Conservation (phyloP, 2,888 invertebrate genomes). For the Girardia tigrina region DNA sequence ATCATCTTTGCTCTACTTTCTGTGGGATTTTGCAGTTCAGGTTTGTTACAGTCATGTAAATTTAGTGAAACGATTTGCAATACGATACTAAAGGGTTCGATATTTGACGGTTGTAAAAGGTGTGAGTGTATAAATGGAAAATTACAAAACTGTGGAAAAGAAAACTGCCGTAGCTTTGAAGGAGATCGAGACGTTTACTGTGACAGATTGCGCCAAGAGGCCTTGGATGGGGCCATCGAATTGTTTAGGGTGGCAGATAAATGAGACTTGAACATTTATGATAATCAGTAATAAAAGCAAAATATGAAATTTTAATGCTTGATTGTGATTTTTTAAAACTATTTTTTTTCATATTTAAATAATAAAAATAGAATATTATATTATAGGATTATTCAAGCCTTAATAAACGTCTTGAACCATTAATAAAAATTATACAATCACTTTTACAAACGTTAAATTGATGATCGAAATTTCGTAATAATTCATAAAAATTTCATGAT, state of each 20-base stretch:
- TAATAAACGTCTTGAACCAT: too few relatives aligned
- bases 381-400: too few relatives aligned
- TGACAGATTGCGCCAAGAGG: neutral
- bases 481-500: too few relatives aligned
- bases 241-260: neutral
- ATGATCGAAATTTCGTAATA: too few relatives aligned
- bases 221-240: neutral
- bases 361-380: too few relatives aligned
- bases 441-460: too few relatives aligned
- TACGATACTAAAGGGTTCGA: neutral
- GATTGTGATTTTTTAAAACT: too few relatives aligned
- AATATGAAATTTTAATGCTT: too few relatives aligned
- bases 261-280: too few relatives aligned
- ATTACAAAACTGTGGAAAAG: neutral
- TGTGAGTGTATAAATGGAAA: constrained; percentile 16
- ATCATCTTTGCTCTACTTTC: neutral
- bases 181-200: neutral
- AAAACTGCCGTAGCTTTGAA: neutral
- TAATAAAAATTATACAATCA: too few relatives aligned
- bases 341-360: too few relatives aligned
- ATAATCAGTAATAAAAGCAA: too few relatives aligned
- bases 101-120: neutral
- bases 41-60: neutral
- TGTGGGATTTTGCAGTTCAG: neutral
- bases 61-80: constrained; percentile 18